Evolutionary conservation across 2,888 invertebrate species (phyloP).

Genomic region (Rhamnusium bicolor): DNA sequence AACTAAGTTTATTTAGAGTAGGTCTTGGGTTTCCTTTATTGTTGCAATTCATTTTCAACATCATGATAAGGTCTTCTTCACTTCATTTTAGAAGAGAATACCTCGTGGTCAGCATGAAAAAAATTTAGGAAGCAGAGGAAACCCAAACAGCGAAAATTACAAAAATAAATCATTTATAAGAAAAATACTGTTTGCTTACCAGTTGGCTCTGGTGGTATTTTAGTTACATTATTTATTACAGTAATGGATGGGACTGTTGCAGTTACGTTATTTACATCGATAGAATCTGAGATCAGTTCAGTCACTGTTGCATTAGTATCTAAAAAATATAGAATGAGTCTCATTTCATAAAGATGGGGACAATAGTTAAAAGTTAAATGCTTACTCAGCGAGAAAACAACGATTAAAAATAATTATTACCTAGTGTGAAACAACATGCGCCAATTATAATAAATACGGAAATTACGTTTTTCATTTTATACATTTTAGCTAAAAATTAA

Average conservation of each 20-base stretch:
- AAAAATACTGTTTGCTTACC: neutral
- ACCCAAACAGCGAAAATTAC: no score
- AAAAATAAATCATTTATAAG: no score
- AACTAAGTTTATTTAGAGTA: no score
- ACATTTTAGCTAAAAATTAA: constrained; percentile 13
- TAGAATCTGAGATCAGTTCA: neutral
- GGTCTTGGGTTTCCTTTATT: no score
- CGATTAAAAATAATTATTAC: constrained; percentile 12
- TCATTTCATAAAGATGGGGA: no score
- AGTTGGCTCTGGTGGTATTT: neutral
- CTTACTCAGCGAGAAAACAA: neutral
- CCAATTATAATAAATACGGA: constrained; percentile 4
- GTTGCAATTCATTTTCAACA: no score
- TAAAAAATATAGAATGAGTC: no score
- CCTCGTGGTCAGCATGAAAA: no score
- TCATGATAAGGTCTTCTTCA: no score
- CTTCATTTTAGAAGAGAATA: no score
- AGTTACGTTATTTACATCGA: neutral
- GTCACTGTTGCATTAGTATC: neutral
- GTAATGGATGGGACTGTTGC: neutral
- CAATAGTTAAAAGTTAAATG: neutral
- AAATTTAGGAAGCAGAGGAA: no score
- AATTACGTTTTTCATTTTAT: constrained; percentile 12
- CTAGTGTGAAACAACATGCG: constrained; percentile 19
- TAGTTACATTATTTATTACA: neutral